Evolutionary conservation across 2,888 invertebrate genomes (phyloP).

Genomic region (Perithous albicinctus): DNA sequence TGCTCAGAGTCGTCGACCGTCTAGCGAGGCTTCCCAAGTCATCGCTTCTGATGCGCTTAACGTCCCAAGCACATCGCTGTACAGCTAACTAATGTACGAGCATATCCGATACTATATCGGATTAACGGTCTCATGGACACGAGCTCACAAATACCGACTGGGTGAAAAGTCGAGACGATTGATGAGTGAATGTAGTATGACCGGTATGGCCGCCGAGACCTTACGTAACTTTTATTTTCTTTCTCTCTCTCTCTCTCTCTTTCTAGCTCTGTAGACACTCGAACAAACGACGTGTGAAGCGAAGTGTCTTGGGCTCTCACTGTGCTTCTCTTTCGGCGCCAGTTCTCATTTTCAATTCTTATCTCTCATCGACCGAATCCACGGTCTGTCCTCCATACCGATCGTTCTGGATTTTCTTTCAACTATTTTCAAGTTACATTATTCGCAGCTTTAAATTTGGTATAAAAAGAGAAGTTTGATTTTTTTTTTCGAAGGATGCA

Average conservation of each 20-base stretch:
- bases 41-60: slow-evolving; percentile 52
- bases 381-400: not conserved
- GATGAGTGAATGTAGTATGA: slow-evolving; percentile 41
- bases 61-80: not conserved
- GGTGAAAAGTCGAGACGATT: slow-evolving; percentile 54
- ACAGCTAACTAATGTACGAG: not conserved
- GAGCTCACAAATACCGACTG: slow-evolving; percentile 10
- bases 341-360: not conserved
- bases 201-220: slow-evolving; percentile 53
- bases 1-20: slow-evolving; percentile 61
- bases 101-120: slow-evolving; percentile 30
- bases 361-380: not conserved
- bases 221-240: slow-evolving; percentile 46
- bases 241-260: not conserved
- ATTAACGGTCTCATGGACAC: slow-evolving; percentile 48
- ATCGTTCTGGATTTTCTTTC: not conserved
- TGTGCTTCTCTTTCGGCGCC: not conserved
- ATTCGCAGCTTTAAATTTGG: no score
- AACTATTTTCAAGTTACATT: not conserved
- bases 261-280: slow-evolving; percentile 1
- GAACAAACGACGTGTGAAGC: slow-evolving; percentile 26
- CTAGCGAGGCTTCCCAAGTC: slow-evolving; percentile 51
- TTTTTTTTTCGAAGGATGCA: no score
- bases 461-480: no score
- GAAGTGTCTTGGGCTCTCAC: not conserved